Conservation (phyloP, 2,888 invertebrate species). For the Zelleria hepariella region DNA sequence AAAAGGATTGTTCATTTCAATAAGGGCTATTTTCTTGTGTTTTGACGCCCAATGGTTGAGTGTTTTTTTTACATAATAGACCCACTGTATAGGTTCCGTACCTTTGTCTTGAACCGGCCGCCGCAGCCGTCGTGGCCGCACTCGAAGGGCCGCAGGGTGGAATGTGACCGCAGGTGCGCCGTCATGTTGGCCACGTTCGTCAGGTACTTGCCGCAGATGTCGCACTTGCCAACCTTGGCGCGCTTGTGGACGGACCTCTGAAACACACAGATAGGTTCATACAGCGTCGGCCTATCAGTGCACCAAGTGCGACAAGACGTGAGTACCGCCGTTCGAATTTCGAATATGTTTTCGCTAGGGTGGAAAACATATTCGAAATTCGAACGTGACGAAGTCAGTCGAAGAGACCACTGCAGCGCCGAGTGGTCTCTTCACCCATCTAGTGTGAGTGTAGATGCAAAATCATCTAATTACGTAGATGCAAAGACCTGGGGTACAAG, state of each 20-base stretch:
- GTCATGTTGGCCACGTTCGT: not conserved
- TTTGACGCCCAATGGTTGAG: too few relatives aligned
- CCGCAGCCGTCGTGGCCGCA: not conserved
- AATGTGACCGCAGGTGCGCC: slow-evolving; percentile 30
- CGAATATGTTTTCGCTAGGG: not conserved
- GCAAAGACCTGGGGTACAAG: not conserved
- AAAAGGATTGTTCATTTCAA: too few relatives aligned
- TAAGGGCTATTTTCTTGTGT: too few relatives aligned
- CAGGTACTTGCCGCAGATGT: not conserved
- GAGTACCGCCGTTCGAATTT: slow-evolving; percentile 12
- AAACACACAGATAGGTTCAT: too few relatives aligned
- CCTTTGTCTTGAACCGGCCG: not conserved
- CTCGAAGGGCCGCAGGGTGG: not conserved
- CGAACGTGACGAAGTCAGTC: not conserved
- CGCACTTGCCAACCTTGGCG: not conserved
- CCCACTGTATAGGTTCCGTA: too few relatives aligned
- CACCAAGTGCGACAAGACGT: too few relatives aligned
- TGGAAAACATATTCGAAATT: not conserved
- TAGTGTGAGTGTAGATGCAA: not conserved
- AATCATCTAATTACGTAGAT: not conserved
- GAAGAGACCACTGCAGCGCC: too few relatives aligned
- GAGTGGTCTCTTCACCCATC: too few relatives aligned
- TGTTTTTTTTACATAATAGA: too few relatives aligned
- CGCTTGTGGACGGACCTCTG: not conserved
- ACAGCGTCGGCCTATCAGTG: too few relatives aligned